Base-by-base conservation (phyloP, 2,797 vertebrate genomes). In the Catostomus latipinnis region DNA sequence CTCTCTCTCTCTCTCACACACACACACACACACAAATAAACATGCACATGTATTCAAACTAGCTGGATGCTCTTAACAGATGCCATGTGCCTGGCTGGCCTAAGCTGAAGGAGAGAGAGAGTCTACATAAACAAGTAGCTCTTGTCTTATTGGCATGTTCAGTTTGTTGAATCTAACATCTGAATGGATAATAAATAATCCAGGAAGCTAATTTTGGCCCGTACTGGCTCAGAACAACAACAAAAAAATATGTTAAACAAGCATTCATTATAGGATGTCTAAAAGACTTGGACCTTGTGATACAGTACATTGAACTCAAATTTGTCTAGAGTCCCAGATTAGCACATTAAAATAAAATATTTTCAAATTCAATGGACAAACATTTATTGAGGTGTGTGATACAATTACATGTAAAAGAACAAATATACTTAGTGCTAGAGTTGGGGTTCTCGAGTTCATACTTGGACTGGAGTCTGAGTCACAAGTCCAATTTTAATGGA, bases 61-160 rank as follows among this genome's bases (percentile, higher is more conserved):
- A 11, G 46, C 43, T 43, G 5, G 22, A 75, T 16, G 58, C 11
- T 6, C 48, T 49, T 67, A 61, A 34, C 69, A 57, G 34, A 49
- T 5, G n/a, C 58, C 67, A 81, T 58, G 58, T 81, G 67, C 34
- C 45, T 66, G 43, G 50, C 61, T 10, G 13, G 22, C 48, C n/a
- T 43, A 14, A 54, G n/a, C 34, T 53, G 54, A 34, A 56, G 50
- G 12, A 70, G 1, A 34, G 9, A 18, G 16, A 18, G 43, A 16
- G 75, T 45, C 18, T 52, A 61, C 54, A 52, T 10, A 60, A 58
- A 69, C 9, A 76, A 52, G 58, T 18, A 53, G 46, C 65, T 60
- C 46, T 77, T 69, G 45, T 58, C 13, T 69, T 69, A 50, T 60
- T 77, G 56, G 75, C 75, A 70, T 56, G 18, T 70, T 69, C 57